These are phyloP conservation scores for Pseudomyrmex cubaensis DNA, from an alignment of 1,140 invertebrate species.

Conservation along the genomic window DNA sequence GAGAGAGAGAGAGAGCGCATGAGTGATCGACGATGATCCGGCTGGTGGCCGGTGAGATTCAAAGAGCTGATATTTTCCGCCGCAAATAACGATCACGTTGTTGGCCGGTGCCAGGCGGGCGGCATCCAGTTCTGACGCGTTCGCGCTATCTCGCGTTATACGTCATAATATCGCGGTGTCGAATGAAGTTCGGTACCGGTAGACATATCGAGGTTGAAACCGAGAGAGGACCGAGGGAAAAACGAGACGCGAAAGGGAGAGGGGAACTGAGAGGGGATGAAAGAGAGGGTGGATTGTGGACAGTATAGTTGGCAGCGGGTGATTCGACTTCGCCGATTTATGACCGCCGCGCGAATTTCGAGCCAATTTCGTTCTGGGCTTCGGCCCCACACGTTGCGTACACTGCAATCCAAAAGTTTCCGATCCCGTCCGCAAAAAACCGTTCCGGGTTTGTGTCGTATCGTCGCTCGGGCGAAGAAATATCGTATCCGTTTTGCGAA, in stretches of 20 bases:
- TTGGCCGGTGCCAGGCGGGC: conserved; percentile 26
- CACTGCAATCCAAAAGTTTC: conserved; percentile 38
- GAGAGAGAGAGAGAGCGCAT: not conserved
- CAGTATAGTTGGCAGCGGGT: conserved; percentile 59
- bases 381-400: not conserved
- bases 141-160: conserved; percentile 72
- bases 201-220: conserved; percentile 42
- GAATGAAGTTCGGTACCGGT: conserved; percentile 70
- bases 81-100: conserved; percentile 74
- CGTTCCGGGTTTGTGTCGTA: not conserved
- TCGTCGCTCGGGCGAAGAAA: not conserved
- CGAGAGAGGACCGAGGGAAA: conserved; percentile 21
- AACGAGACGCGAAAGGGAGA: conserved; percentile 3
- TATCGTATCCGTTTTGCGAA: not conserved
- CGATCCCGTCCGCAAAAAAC: conserved; percentile 9
- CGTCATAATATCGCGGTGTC: conserved; percentile 77
- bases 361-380: conserved; percentile 58
- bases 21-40: conserved; percentile 55
- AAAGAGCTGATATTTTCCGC: conserved; percentile 68
- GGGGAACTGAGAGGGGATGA: not conserved
- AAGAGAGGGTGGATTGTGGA: conserved; percentile 59
- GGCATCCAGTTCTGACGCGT: conserved; percentile 65
- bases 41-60: conserved; percentile 39
- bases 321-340: conserved; percentile 66
- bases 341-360: conserved; percentile 63